Conservation (phyloP, 2,113 vertebrate species). For the Phaetusa simplex region DNA sequence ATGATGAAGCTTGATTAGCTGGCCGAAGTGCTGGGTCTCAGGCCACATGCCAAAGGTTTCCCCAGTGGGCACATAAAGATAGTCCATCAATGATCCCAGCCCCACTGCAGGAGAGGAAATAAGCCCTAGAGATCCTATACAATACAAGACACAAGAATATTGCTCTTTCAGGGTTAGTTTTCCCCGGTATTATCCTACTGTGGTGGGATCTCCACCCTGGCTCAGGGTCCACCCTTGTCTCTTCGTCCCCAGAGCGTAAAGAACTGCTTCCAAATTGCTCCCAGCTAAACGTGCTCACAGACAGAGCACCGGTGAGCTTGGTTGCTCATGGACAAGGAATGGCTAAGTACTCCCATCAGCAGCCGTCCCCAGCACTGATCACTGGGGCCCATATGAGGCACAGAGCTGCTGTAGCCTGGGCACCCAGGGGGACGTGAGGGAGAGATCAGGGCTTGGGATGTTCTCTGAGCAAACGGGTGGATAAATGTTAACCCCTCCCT, state of each 20-base stretch:
- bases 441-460: background rate
- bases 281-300: background rate
- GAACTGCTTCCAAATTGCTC: background rate
- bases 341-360: background rate
- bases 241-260: background rate
- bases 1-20: background rate
- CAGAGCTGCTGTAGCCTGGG: background rate
- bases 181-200: background rate
- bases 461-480: background rate
- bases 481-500: background rate
- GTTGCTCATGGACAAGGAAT: background rate
- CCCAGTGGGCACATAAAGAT: fast-evolving
- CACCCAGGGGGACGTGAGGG: fast-evolving
- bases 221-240: background rate
- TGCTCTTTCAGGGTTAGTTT: background rate
- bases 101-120: background rate
- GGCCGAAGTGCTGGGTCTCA: background rate
- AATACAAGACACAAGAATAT: background rate
- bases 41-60: background rate
- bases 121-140: background rate
- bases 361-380: background rate
- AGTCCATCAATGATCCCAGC: background rate
- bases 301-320: background rate
- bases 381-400: fast-evolving
- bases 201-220: background rate